Evolutionary conservation across 2,797 vertebrate species (phyloP).

Genomic region (Phoeniculus purpureus): DNA sequence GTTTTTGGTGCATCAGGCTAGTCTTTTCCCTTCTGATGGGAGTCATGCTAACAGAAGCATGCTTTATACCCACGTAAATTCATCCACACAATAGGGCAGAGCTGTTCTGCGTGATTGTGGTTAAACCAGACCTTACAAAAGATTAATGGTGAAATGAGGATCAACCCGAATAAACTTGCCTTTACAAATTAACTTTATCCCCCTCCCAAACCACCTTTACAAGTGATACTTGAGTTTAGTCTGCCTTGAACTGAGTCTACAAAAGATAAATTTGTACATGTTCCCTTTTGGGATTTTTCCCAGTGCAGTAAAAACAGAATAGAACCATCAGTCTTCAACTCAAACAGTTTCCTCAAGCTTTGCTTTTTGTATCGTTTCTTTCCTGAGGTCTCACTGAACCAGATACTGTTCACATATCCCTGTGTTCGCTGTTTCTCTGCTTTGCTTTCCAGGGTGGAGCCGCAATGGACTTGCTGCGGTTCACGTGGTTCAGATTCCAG

Average conservation of each 20-base stretch:
- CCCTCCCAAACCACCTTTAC: neutral
- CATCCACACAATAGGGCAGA: neutral
- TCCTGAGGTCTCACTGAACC: neutral
- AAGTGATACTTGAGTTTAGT: neutral
- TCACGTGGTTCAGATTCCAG: neutral
- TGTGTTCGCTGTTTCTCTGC: neutral
- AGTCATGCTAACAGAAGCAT: neutral
- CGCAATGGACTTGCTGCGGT: neutral
- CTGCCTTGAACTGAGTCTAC: neutral
- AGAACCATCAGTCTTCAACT: neutral
- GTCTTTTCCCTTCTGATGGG: accelerated
- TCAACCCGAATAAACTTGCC: neutral
- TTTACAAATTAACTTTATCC: neutral
- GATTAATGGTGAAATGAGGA: slow-evolving; percentile 10
- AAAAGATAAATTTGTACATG: neutral
- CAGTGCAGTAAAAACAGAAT: neutral
- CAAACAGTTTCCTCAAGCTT: neutral
- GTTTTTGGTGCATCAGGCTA: neutral
- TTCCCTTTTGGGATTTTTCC: neutral
- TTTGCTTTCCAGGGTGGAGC: neutral
- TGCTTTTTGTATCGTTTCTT: neutral
- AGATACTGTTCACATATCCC: neutral
- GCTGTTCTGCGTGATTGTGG: neutral
- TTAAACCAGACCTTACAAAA: neutral
- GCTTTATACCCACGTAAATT: slow-evolving; percentile 38